Evolutionary conservation across 2,797 vertebrate genomes (phyloP).

Genomic region (Tapirus indicus): DNA sequence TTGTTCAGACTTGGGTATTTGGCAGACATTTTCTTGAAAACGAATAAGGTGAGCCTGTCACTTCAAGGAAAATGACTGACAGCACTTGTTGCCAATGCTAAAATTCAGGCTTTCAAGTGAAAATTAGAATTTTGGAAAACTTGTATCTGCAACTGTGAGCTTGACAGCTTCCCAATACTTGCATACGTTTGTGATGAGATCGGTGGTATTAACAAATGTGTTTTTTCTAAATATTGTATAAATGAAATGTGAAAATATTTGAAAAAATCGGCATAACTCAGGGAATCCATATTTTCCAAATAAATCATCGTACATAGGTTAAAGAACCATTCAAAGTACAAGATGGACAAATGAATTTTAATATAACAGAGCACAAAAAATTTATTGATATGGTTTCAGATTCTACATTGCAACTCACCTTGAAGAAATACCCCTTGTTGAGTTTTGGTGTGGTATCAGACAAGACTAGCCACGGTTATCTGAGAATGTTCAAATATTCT

Average conservation of each 20-base stretch:
- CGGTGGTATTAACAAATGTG: not conserved
- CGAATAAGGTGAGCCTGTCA: not conserved
- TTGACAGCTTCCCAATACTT: not conserved
- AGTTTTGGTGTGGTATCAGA: constrained; percentile 61
- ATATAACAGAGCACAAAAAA: not conserved
- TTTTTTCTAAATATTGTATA: not conserved
- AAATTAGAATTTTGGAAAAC: constrained; percentile 41
- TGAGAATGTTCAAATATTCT: not conserved
- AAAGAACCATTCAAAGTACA: not conserved
- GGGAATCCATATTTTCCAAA: constrained; percentile 25
- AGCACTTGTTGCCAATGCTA: not conserved
- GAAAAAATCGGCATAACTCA: not conserved
- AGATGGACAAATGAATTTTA: not conserved
- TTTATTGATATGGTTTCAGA: not conserved
- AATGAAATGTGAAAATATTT: constrained; percentile 33
- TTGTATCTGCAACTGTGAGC: not conserved
- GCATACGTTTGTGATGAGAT: constrained; percentile 13
- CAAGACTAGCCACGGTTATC: not conserved
- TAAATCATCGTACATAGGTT: not conserved
- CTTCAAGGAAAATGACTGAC: constrained; percentile 39
- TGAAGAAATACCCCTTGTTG: constrained; percentile 2
- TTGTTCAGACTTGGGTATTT: constrained; percentile 25
- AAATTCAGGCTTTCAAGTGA: constrained; percentile 28
- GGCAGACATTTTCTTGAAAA: constrained; percentile 59
- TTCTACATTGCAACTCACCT: not conserved